A percentile compares a stretch with the other conserved stretches of the same genome.
Conservation (phyloP, 2,113 vertebrate species). For the Phaethon lepturus region DNA sequence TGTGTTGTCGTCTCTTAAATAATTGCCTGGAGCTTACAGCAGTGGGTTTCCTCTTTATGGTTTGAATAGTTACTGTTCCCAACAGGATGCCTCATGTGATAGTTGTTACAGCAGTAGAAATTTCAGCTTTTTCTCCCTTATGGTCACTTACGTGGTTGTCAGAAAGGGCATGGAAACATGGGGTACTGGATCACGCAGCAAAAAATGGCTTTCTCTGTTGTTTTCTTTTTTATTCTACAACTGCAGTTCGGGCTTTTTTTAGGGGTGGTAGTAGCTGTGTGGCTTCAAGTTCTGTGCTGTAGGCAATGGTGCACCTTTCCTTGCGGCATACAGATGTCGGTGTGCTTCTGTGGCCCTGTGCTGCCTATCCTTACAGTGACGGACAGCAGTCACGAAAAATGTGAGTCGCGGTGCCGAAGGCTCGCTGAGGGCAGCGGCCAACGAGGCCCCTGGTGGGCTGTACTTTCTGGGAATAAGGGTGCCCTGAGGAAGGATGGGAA, state of each 20-base stretch:
- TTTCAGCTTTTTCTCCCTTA: background rate
- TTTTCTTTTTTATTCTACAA: background rate
- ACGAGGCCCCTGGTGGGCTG: too few species aligned
- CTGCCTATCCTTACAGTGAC: background rate
- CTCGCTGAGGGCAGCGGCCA: background rate
- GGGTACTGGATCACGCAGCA: background rate
- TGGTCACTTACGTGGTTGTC: background rate
- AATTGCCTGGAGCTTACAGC: too few species aligned
- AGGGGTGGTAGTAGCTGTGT: background rate
- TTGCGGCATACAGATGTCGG: too few species aligned
- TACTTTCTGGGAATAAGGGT: background rate
- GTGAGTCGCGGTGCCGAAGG: accelerated
- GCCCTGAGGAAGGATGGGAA: too few species aligned
- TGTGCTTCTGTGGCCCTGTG: background rate
- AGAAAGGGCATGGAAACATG: background rate
- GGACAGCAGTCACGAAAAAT: accelerated
- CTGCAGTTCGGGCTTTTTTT: accelerated
- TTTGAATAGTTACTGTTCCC: background rate
- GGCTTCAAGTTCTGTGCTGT: too few species aligned
- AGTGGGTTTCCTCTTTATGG: background rate
- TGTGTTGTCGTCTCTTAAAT: background rate
- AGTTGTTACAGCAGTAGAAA: background rate
- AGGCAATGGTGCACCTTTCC: background rate
- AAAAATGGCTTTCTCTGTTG: background rate
- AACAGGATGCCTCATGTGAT: accelerated